These are phyloP conservation scores for Calliopum simillimum DNA, from an alignment of 2,888 invertebrate genomes.

Conservation along the genomic window DNA sequence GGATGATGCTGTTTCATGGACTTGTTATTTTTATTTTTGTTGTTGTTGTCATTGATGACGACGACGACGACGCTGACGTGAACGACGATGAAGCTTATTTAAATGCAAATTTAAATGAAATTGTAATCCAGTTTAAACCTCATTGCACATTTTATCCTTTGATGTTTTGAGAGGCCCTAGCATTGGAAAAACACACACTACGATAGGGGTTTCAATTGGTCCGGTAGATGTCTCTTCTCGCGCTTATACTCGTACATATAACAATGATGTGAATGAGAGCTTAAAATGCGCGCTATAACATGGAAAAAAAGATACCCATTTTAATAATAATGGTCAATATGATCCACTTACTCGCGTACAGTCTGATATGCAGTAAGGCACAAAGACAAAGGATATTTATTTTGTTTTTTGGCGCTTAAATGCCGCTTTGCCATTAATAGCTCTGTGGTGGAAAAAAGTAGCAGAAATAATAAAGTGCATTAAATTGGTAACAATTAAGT, in stretches of 20 bases:
- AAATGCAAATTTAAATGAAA: slow-evolving; percentile 66
- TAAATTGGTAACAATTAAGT: too few relatives aligned
- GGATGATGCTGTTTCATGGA: neutral
- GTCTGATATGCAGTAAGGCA: neutral
- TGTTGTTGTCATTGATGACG: neutral
- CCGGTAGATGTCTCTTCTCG: neutral
- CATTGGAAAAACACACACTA: neutral
- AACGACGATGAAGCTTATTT: slow-evolving; percentile 52
- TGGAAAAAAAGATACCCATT: neutral
- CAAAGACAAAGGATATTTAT: slow-evolving; percentile 7
- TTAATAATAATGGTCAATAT: slow-evolving; percentile 10
- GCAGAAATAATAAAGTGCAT: slow-evolving; percentile 16
- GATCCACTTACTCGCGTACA: neutral
- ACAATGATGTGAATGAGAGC: slow-evolving; percentile 9
- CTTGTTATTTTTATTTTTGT: neutral
- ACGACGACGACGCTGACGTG: slow-evolving; percentile 1
- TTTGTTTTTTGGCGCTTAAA: too few relatives aligned
- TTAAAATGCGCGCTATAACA: neutral
- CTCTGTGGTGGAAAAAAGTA: slow-evolving; percentile 23
- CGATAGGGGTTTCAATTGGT: neutral
- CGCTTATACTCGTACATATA: neutral
- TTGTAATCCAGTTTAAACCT: slow-evolving; percentile 62
- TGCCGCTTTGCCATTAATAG: slow-evolving; percentile 19
- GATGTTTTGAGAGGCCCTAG: slow-evolving; percentile 33
- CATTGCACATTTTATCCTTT: slow-evolving; percentile 35